Base-by-base conservation (phyloP, 2,888 invertebrate genomes). In the Chloroclystis v-ata region DNA sequence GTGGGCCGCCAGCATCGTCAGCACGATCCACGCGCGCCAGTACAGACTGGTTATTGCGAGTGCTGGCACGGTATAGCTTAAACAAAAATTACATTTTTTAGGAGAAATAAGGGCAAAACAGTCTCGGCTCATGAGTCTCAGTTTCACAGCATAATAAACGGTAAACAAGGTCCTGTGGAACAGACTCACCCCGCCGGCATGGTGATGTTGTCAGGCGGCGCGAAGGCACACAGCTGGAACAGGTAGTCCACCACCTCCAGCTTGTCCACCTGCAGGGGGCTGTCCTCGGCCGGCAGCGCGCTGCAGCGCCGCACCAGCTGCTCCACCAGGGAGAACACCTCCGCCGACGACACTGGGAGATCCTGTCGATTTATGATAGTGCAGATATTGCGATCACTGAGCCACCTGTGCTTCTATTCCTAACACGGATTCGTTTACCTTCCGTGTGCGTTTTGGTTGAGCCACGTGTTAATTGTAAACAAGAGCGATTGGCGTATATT, bases 1-100 rank as follows among this genome's bases (percentile, higher is more conserved):
- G 81, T 97, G 97, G 0, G 98, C 97, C 10, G 95, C 93, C 56
- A 98, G 84, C 81, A 97, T 94, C 30, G 97, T 82, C 59, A 98
- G 86, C 63, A 83, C 63, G 47, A 78, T 46, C 97, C 98, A 98
- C 12, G 94, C 94, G 80, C 97, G 97, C 98, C 98, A 98, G 80
- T 97, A 98, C 45, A 95, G 87, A 49, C 93, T 93, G n/a, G 95
- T 93, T 65, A 98, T 97, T 1, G 97, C 97, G 66, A 98, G 84
- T 58, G 93, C 92, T 0, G 98, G 98, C 0, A 97, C 94, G n/a
- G 87, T 89, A 74, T 95, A 95, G 6, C 91, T 91, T 61, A 1
- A 25, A 43, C 6, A 1, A 5, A 11, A 10, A 10, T 12, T 7
- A 8, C 8, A 13, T n/a, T n/a, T n/a, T n/a, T n/a, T n/a, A n/a